A percentile compares a stretch with the other conserved stretches of the same genome.
These are phyloP conservation scores for Cabera pusaria DNA, from an alignment of 2,888 invertebrate genomes.

Conservation along the genomic window DNA sequence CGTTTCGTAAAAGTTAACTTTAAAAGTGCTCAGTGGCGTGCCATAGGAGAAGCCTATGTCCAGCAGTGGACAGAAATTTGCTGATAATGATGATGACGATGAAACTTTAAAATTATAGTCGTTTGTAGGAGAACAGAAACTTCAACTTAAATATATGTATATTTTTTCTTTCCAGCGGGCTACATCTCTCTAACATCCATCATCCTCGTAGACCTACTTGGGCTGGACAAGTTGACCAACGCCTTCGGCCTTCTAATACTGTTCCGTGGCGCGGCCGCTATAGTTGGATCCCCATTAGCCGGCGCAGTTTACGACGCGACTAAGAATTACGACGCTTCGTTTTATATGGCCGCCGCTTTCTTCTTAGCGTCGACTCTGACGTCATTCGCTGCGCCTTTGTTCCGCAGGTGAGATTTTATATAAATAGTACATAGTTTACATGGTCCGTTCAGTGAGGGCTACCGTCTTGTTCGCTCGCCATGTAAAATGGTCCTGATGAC, in stretches of 20 bases:
- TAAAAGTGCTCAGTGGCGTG: no score
- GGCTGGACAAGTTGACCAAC: constrained; percentile 97
- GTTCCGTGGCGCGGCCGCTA: constrained; percentile 97
- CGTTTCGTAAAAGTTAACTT: no score
- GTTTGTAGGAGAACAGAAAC: no score
- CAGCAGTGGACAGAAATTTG: no score
- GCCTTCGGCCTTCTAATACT: constrained; percentile 98
- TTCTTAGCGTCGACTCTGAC: constrained; percentile 93
- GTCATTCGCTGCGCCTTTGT: constrained; percentile 91
- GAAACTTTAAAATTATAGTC: no score
- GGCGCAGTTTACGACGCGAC: constrained; percentile 96
- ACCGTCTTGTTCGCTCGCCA: no score
- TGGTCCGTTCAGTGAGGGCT: no score
- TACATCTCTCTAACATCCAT: constrained; percentile 99
- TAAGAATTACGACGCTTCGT: constrained; percentile 92
- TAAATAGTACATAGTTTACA: no score
- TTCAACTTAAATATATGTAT: no score
- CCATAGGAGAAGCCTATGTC: no score
- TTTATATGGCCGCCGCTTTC: constrained; percentile 95
- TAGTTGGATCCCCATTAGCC: constrained; percentile 92
- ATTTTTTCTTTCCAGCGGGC: constrained; percentile 86
- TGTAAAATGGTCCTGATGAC: no score
- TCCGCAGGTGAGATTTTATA: constrained; percentile 70
- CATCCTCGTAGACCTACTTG: constrained; percentile 97
- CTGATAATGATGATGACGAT: no score